Evolutionary conservation across 2,797 vertebrate species (phyloP).

Genomic region (Ambastaia sidthimunki): DNA sequence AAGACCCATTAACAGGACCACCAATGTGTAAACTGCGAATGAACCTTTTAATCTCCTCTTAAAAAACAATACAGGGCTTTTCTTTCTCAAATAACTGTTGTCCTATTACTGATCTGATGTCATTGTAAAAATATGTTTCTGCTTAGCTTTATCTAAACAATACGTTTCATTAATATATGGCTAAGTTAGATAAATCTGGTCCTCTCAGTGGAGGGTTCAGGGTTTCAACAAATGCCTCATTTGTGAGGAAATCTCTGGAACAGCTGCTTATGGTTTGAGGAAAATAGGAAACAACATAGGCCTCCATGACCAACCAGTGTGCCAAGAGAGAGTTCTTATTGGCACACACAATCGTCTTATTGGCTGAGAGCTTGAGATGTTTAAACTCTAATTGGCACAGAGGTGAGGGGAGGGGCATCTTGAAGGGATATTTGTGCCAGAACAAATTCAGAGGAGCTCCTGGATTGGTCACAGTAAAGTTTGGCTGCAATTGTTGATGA

Average conservation of each 20-base stretch:
- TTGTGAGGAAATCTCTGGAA: slow-evolving; percentile 39
- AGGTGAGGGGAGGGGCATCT: background rate
- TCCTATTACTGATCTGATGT: background rate
- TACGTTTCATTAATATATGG: background rate
- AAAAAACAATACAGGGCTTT: background rate
- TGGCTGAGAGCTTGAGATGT: background rate
- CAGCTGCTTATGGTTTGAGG: slow-evolving; percentile 64
- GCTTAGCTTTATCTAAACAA: background rate
- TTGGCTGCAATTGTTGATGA: slow-evolving; percentile 38
- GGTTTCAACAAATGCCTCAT: slow-evolving; percentile 24
- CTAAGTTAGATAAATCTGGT: slow-evolving; percentile 19
- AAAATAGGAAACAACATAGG: slow-evolving; percentile 74
- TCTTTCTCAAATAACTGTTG: background rate
- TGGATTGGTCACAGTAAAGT: slow-evolving; percentile 14
- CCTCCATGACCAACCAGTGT: slow-evolving; percentile 62
- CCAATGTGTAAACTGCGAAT: background rate
- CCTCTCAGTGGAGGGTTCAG: background rate
- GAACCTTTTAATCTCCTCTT: background rate
- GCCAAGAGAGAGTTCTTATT: slow-evolving; percentile 21
- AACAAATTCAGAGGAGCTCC: slow-evolving; percentile 8
- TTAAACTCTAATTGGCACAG: slow-evolving; percentile 29
- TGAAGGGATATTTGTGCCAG: background rate
- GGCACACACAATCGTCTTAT: background rate
- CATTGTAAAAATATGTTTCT: background rate
- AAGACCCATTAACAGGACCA: background rate